Conservation (phyloP, 92 coral and sea anemone genomes). For the Scolanthus callimorphus region DNA sequence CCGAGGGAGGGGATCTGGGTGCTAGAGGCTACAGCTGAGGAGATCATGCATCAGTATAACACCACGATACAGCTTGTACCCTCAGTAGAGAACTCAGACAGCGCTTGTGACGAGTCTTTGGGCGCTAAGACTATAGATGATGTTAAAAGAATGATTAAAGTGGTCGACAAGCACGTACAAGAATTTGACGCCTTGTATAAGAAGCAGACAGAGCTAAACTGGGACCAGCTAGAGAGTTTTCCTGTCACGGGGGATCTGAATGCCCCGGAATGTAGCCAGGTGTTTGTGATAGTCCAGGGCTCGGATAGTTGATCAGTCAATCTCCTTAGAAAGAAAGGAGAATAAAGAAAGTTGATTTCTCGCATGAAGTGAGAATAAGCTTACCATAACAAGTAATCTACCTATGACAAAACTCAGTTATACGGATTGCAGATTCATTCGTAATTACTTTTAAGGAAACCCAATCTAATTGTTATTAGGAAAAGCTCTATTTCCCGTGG, state of each 20-base stretch:
- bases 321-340: no score
- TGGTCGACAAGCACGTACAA: conserved; percentile 25
- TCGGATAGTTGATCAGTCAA: no score
- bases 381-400: no score
- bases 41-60: conserved; percentile 35
- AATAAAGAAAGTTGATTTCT: no score
- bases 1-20: conserved; percentile 8
- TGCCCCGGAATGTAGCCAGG: conserved; percentile 7
- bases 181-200: conserved; percentile 39
- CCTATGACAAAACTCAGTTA: no score
- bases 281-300: conserved; percentile 29
- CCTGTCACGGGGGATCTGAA: conserved; percentile 4
- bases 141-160: conserved; percentile 31
- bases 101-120: conserved; percentile 13
- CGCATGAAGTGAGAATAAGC: no score
- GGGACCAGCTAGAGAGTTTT: conserved; percentile 14
- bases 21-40: conserved; percentile 39
- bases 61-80: conserved; percentile 21
- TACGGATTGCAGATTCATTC: no score
- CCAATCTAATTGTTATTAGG: no score
- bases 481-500: no score
- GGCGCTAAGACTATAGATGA: conserved; percentile 34
- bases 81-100: conserved; percentile 15
- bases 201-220: conserved; percentile 55
- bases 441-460: no score